Evolutionary conservation across 2,113 vertebrate genomes (phyloP).

Genomic region (Andinoacara biseriatus): DNA sequence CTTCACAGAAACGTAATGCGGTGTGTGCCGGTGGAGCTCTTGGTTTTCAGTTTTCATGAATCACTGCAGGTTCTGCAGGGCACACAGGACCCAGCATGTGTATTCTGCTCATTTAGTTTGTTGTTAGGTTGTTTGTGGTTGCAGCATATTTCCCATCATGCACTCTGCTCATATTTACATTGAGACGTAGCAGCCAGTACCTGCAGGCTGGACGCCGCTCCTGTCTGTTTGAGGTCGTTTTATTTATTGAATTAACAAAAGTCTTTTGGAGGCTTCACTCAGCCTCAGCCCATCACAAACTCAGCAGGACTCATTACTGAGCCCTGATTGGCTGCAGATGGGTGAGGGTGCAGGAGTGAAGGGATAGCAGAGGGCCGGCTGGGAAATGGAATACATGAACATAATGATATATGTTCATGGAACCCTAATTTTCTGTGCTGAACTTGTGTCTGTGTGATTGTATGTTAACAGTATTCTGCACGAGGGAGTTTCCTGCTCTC

Average conservation of each 20-base stretch:
- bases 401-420: not conserved
- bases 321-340: constrained; percentile 15
- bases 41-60: not conserved
- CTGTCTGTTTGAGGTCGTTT: not conserved
- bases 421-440: not conserved
- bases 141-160: not conserved
- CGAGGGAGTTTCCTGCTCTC: not conserved
- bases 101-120: not conserved
- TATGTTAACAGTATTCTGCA: too few species aligned
- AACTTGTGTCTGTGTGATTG: not conserved
- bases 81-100: not conserved
- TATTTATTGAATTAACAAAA: not conserved
- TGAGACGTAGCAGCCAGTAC: not conserved
- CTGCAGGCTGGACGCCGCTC: too few species aligned
- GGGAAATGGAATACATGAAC: not conserved
- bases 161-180: not conserved
- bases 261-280: not conserved
- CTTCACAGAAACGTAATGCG: not conserved
- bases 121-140: too few species aligned
- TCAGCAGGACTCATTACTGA: not conserved
- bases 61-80: too few species aligned
- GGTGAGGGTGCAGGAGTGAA: not conserved
- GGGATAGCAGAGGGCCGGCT: not conserved
- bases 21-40: too few species aligned
- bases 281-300: not conserved